These are phyloP conservation scores for Ascaphus truei DNA, from an alignment of 2,113 vertebrate species.

Conservation along the genomic window DNA sequence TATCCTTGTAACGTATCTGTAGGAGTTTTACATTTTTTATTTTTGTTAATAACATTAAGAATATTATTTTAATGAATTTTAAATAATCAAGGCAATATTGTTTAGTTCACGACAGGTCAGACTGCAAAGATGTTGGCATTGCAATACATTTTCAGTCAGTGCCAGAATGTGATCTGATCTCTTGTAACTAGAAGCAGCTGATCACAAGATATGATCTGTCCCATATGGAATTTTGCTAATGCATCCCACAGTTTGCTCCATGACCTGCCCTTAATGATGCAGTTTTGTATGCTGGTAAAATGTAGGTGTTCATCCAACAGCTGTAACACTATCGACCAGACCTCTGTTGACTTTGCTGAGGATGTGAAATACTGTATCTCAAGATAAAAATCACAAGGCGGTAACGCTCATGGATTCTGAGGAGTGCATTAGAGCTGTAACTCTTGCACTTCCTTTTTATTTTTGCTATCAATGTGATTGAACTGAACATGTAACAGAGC, in stretches of 20 bases:
- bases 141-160: background rate
- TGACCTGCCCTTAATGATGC: slow-evolving; percentile 44
- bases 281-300: slow-evolving; percentile 45
- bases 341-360: slow-evolving; percentile 78
- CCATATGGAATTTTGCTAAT: slow-evolving; percentile 51
- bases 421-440: slow-evolving; percentile 59
- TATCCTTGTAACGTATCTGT: no score
- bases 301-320: slow-evolving; percentile 52
- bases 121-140: background rate
- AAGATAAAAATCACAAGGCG: slow-evolving; percentile 71
- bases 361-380: slow-evolving; percentile 76
- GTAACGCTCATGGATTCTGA: slow-evolving; percentile 50
- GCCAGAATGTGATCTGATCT: background rate
- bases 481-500: background rate
- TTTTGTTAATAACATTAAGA: no score
- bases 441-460: slow-evolving; percentile 39
- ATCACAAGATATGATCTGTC: slow-evolving; percentile 30
- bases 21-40: no score
- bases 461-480: slow-evolving; percentile 26
- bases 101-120: no score
- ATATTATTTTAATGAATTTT: no score
- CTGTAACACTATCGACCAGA: slow-evolving; percentile 67
- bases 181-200: slow-evolving; percentile 43
- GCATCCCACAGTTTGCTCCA: slow-evolving; percentile 37
- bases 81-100: no score